Evolutionary conservation across 2,797 vertebrate species (phyloP).

Genomic region (Aeoliscus strigatus): DNA sequence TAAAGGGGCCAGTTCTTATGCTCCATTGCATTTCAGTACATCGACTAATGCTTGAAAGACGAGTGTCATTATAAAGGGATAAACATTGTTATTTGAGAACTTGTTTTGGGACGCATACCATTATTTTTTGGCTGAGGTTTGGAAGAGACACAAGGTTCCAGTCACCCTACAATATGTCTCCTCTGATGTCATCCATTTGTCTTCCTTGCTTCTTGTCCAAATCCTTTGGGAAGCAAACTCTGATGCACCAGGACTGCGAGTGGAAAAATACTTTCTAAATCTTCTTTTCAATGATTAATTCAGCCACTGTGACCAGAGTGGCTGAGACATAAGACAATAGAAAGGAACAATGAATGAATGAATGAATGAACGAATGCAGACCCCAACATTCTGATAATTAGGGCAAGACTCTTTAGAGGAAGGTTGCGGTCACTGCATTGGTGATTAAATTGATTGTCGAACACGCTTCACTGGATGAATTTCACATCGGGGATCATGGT

Average conservation of each 20-base stretch:
- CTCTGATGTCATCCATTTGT: conserved; percentile 63
- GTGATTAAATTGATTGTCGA: conserved; percentile 52
- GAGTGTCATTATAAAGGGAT: conserved; percentile 49
- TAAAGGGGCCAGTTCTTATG: conserved; percentile 27
- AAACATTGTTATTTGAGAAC: conserved; percentile 36
- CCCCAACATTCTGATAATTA: conserved; percentile 47
- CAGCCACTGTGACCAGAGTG: conserved; percentile 25
- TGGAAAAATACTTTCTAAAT: conserved; percentile 46
- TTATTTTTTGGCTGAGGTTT: conserved; percentile 42
- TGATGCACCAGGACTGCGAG: conserved; percentile 31
- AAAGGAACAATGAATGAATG: conserved; percentile 42
- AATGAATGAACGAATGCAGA: too few species aligned
- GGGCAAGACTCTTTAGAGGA: conserved; percentile 31
- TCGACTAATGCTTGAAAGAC: conserved; percentile 37
- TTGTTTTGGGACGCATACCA: conserved; percentile 52
- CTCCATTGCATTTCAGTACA: conserved; percentile 21
- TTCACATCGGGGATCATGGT: conserved; percentile 29
- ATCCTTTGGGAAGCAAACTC: conserved; percentile 36
- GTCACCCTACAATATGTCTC: conserved; percentile 42
- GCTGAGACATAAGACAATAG: conserved; percentile 45
- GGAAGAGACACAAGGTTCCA: conserved; percentile 42
- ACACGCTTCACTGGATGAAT: conserved; percentile 41
- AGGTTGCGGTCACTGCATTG: conserved; percentile 34
- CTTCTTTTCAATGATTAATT: conserved; percentile 47
- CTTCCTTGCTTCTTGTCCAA: conserved; percentile 42